phyloP scores from a whole-genome alignment of 2,888 invertebrate genomes.

The Sabatieria punctata region DNA sequence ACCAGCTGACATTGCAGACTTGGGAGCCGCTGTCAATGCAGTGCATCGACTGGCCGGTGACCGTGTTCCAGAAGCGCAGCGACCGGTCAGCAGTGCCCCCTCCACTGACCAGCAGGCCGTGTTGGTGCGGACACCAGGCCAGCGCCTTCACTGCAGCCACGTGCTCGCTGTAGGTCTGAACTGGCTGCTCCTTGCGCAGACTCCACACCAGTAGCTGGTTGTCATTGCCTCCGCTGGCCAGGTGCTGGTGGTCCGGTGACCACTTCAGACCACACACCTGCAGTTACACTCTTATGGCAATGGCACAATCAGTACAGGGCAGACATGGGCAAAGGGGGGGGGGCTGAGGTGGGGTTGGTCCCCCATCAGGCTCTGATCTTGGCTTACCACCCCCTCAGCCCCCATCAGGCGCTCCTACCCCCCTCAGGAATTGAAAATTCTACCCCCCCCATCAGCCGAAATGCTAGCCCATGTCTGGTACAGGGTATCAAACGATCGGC shows the following conservation, averaged over 20 bases:
- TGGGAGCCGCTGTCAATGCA: conserved; percentile 93
- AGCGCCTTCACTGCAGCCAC: conserved; percentile 94
- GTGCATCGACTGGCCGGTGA: conserved; percentile 94
- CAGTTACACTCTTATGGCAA: too few species aligned
- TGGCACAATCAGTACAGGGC: background rate
- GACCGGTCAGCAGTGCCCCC: conserved; percentile 98
- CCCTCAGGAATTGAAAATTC: too few species aligned
- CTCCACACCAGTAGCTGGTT: conserved; percentile 84
- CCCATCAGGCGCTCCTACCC: too few species aligned
- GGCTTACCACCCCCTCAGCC: too few species aligned
- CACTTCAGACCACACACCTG: conserved; percentile 80
- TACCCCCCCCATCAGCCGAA: too few species aligned
- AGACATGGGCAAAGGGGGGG: too few species aligned
- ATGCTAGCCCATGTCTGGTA: too few species aligned
- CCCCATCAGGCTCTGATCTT: too few species aligned
- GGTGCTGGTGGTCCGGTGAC: conserved; percentile 90
- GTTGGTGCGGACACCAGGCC: conserved; percentile 97
- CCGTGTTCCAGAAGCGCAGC: conserved; percentile 93
- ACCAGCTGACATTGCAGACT: conserved; percentile 97
- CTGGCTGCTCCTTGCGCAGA: conserved; percentile 60
- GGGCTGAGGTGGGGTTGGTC: too few species aligned
- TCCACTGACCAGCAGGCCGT: conserved; percentile 81
- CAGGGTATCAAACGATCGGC: too few species aligned
- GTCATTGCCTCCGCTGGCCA: conserved; percentile 97
- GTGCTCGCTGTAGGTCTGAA: conserved; percentile 89